Evolutionary conservation across 2,113 vertebrate genomes (phyloP), one percentile per base, ranked within the genome.

Genomic region (Ictalurus punctatus): DNA sequence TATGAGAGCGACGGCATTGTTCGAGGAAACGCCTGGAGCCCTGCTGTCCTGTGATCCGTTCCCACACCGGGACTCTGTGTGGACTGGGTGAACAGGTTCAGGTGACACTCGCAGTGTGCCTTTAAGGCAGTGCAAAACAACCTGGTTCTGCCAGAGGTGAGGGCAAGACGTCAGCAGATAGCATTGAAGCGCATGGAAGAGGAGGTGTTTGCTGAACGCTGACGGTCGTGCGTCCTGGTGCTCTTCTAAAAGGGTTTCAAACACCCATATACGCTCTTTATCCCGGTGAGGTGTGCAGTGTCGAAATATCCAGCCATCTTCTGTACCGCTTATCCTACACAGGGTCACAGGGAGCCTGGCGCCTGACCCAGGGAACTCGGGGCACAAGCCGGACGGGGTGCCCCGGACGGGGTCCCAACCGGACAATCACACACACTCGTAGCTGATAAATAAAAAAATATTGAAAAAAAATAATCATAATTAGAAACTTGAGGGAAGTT

Each of bases 61-160:
- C 63, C 13, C 79, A 78, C 73, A 40, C 63, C 37, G 44, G 40
- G 76, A 69, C 48, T 69, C 79, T 82, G 67, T 86, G 78, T 16
- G 86, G 59, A 37, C 10, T 40, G 65, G 58, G 30, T 88, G 48
- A 87, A 17, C 63, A 82, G 78, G 78, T 87, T 82, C 52, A 86
- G 44, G 76, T 78, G 34, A 85, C 58, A 54, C 44, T 27, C 34
- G 27, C 34, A 52, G 30, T 63, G 56, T 86, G 19, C 25, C 85
- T 59, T 76, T 40, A 61, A 76, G 85, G 63, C 56, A 44, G 10
- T 16, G 85, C 56, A 79, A 79, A 52, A 52, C 76, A 52, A 27
- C 44, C 44, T 78, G 74, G 2, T 52, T 27, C 74, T 78, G 40
- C 0, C 44, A 79, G 76, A 79, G 44, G 23, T 79, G 76, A 52